phyloP scores from a whole-genome alignment of 2,888 invertebrate genomes.

The Tinea pellionella region DNA sequence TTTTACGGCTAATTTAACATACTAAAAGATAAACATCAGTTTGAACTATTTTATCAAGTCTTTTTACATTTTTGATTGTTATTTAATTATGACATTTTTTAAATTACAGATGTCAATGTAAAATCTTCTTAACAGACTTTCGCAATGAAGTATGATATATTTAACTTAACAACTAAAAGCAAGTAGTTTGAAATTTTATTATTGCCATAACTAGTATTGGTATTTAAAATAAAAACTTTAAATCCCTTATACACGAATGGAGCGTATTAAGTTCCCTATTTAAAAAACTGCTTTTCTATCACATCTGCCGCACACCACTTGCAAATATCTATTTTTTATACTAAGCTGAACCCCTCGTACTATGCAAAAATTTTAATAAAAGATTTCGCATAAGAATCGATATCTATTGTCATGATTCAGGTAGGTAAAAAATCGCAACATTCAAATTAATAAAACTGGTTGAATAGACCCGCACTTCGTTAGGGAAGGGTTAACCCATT shows the following conservation, averaged over 20 bases:
- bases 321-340: slow-evolving; percentile 19
- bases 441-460: slow-evolving; percentile 64
- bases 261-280: not conserved
- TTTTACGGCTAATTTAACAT: slow-evolving; percentile 11
- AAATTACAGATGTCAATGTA: too few relatives aligned
- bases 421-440: slow-evolving; percentile 64
- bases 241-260: not conserved
- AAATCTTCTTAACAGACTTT: too few relatives aligned
- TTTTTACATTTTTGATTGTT: not conserved
- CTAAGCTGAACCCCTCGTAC: slow-evolving; percentile 37
- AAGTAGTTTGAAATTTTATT: too few relatives aligned
- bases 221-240: not conserved
- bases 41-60: not conserved
- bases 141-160: too few relatives aligned
- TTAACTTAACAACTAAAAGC: too few relatives aligned
- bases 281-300: not conserved
- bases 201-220: not conserved
- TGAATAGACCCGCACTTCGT: slow-evolving; percentile 3
- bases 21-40: slow-evolving; percentile 1
- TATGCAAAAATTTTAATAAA: slow-evolving; percentile 63
- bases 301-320: slow-evolving; percentile 15
- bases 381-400: slow-evolving; percentile 27
- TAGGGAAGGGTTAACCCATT: slow-evolving; percentile 38
- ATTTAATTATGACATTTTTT: not conserved
- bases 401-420: slow-evolving; percentile 53